phyloP scores from a whole-genome alignment of 2,888 invertebrate species.

The Folsomia candida region DNA sequence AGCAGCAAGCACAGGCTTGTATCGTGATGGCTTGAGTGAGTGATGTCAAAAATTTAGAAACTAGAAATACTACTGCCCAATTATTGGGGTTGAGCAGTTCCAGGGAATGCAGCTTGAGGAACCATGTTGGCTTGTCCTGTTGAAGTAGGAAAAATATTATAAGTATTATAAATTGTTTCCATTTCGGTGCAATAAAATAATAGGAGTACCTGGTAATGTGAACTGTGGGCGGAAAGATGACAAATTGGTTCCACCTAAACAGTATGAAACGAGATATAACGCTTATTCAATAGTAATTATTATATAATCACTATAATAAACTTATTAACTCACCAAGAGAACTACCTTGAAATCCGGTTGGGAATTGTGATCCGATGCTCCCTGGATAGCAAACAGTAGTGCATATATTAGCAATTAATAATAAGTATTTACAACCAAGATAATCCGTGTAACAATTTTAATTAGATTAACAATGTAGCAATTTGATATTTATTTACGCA shows the following conservation, averaged over 20 bases:
- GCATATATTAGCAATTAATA: too few species aligned
- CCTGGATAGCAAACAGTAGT: too few species aligned
- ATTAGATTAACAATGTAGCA: neutral
- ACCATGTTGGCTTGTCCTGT: constrained; percentile 38
- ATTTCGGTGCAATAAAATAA: constrained; percentile 55
- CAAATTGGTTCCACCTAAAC: constrained; percentile 78
- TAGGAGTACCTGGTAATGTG: constrained; percentile 59
- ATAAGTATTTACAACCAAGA: neutral
- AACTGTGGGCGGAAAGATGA: constrained; percentile 88
- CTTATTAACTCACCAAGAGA: too few species aligned
- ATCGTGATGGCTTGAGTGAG: too few species aligned
- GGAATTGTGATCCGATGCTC: constrained; percentile 75
- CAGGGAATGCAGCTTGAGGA: constrained; percentile 51
- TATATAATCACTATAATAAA: too few species aligned
- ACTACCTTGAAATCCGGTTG: constrained; percentile 72
- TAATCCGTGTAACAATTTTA: neutral
- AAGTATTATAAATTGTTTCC: neutral
- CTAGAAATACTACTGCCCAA: constrained; percentile 22
- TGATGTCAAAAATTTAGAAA: constrained; percentile 3
- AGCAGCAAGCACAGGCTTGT: too few species aligned
- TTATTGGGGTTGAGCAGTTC: constrained; percentile 49
- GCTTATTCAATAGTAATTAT: too few species aligned
- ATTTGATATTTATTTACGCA: neutral
- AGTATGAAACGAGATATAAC: too few species aligned
- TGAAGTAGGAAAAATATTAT: neutral